phyloP scores from a whole-genome alignment of 2,113 vertebrate species.

The Recurvirostra avosetta region DNA sequence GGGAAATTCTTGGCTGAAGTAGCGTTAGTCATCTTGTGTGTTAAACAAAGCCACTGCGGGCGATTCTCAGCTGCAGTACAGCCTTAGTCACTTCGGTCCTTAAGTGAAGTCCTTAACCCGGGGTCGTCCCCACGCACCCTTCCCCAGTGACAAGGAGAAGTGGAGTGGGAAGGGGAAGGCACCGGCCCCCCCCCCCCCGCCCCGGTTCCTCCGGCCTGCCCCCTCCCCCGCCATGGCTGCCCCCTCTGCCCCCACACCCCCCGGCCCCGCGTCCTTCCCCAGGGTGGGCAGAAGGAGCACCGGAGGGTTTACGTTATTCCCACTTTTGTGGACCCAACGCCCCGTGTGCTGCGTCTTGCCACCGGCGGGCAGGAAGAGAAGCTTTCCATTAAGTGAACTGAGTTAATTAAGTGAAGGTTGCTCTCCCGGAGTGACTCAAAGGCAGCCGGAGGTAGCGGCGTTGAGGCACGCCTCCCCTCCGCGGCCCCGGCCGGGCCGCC shows the following conservation, averaged over 20 bases:
- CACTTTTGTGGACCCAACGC: not conserved
- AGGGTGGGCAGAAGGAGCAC: not conserved
- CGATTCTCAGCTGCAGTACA: not conserved
- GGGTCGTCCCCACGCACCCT: not conserved
- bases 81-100: rapidly evolving
- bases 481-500: not conserved
- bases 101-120: rapidly evolving
- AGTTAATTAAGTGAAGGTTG: not conserved
- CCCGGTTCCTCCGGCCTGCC: not conserved
- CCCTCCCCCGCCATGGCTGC: rapidly evolving
- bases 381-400: not conserved
- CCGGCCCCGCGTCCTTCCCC: rapidly evolving
- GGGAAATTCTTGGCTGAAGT: not conserved
- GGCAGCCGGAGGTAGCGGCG: rapidly evolving
- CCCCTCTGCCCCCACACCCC: rapidly evolving
- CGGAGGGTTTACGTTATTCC: rapidly evolving
- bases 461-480: rapidly evolving
- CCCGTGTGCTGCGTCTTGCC: not conserved
- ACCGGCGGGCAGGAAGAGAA: not conserved
- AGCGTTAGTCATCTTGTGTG: not conserved
- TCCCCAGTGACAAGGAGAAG: not conserved
- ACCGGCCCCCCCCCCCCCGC: too few species aligned
- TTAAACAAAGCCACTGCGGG: not conserved
- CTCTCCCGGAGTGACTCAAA: rapidly evolving
- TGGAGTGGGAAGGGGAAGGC: too few species aligned